Percentiles rank a stretch among this genome's conserved stretches.
These are phyloP conservation scores for Spatula clypeata DNA, from an alignment of 2,797 vertebrate genomes.

Conservation along the genomic window DNA sequence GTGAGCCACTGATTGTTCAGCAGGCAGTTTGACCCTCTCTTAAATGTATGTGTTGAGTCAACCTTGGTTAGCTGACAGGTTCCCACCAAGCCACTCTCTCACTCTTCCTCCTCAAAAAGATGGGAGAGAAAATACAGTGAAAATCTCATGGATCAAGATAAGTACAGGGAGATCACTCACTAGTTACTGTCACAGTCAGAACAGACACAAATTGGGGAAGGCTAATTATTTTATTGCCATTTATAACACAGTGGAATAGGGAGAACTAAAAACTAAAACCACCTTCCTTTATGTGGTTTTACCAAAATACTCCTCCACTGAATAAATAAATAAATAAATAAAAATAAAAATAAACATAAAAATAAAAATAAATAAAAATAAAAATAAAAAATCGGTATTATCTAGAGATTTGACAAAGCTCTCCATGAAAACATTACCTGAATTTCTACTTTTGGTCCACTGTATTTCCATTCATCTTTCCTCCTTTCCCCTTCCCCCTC, in stretches of 20 bases:
- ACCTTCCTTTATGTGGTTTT: not conserved
- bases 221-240: not conserved
- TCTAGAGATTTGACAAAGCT: not conserved
- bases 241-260: not conserved
- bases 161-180: not conserved
- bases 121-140: not conserved
- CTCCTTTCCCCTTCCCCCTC: fast-evolving
- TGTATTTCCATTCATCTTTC: not conserved
- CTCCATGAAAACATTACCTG: not conserved
- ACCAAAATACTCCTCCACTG: not conserved
- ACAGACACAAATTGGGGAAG: not conserved
- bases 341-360: no score
- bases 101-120: not conserved
- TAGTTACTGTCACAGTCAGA: not conserved
- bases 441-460: not conserved
- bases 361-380: no score
- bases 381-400: not conserved
- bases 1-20: not conserved
- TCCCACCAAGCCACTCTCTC: not conserved
- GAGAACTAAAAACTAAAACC: not conserved
- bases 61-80: not conserved
- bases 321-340: not conserved
- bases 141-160: not conserved
- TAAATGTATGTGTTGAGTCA: not conserved
- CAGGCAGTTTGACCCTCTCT: not conserved